Conservation (phyloP, 2,113 vertebrate genomes). For the Oncorhynchus gorbuscha region DNA sequence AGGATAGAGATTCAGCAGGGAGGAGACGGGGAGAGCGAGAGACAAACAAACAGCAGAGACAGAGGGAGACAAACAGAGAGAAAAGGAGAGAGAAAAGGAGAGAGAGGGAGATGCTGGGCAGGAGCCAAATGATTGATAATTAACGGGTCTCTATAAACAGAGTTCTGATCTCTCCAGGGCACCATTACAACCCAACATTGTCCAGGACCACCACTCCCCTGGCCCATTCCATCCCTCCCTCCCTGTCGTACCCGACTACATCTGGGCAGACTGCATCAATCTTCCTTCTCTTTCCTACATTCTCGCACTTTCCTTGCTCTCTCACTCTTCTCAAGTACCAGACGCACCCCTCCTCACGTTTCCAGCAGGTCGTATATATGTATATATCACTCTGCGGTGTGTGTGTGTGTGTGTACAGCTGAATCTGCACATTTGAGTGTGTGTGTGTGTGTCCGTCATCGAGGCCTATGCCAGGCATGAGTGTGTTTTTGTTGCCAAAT, state of each 20-base stretch:
- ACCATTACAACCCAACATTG: conserved; percentile 61
- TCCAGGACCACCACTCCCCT: conserved; percentile 62
- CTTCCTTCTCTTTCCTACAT: conserved; percentile 45
- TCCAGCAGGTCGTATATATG: background rate
- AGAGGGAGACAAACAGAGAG: background rate
- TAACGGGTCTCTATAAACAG: conserved; percentile 69
- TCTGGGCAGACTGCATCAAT: conserved; percentile 63
- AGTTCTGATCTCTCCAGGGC: conserved; percentile 60
- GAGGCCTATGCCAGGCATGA: conserved; percentile 5
- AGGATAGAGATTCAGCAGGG: background rate
- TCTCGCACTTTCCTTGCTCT: background rate
- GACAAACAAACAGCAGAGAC: background rate
- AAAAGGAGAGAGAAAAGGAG: background rate
- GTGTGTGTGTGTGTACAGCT: conserved; percentile 20
- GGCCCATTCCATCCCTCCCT: background rate
- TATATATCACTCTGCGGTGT: conserved; percentile 12
- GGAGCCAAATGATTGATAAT: conserved; percentile 75
- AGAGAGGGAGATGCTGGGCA: conserved; percentile 59
- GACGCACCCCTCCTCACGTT: conserved; percentile 7
- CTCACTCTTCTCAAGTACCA: conserved; percentile 14
- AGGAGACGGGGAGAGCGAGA: background rate
- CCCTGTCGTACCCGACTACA: conserved; percentile 23
- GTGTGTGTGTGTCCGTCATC: background rate
- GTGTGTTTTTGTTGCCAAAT: conserved; percentile 1
- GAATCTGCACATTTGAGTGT: conserved; percentile 5